Evolutionary conservation across 2,888 invertebrate genomes (phyloP).

Genomic region (Lepidonotus clava): DNA sequence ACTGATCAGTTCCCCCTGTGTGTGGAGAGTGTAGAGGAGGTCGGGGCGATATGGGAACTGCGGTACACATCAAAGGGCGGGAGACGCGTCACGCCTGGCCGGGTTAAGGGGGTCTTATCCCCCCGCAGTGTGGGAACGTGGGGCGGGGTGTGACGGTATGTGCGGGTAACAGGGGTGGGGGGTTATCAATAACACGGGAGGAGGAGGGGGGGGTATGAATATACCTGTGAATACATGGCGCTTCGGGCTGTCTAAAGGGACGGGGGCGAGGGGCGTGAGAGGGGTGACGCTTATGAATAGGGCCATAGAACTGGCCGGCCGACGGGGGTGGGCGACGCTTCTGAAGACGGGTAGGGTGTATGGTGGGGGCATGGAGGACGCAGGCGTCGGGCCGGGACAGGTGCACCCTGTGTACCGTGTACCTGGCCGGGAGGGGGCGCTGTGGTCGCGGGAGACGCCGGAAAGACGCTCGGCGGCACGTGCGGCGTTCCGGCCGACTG

Average conservation of each 20-base stretch:
- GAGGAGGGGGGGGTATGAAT: neutral
- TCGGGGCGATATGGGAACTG: conserved; percentile 33
- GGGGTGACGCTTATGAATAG: too few relatives aligned
- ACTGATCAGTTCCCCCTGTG: too few relatives aligned
- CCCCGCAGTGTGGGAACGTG: neutral
- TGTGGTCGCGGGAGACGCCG: too few relatives aligned
- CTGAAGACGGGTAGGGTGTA: too few relatives aligned
- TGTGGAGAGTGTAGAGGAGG: too few relatives aligned
- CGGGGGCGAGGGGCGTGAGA: neutral
- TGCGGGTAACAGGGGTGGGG: neutral
- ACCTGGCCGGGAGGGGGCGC: too few relatives aligned
- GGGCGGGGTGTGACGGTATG: conserved; percentile 26
- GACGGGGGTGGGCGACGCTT: neutral
- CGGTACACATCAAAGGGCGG: neutral
- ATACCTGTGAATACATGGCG: neutral
- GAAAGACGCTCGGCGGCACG: too few relatives aligned
- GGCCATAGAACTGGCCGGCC: too few relatives aligned
- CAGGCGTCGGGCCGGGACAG: too few relatives aligned
- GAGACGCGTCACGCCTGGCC: neutral
- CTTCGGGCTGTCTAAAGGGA: neutral
- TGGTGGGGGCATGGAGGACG: too few relatives aligned
- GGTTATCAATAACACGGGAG: neutral
- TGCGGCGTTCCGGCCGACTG: too few relatives aligned
- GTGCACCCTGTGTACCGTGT: too few relatives aligned
- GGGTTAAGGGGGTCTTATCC: neutral